Conservation (phyloP, 2,888 invertebrate genomes). For the Caenorhabditis sp. region DNA sequence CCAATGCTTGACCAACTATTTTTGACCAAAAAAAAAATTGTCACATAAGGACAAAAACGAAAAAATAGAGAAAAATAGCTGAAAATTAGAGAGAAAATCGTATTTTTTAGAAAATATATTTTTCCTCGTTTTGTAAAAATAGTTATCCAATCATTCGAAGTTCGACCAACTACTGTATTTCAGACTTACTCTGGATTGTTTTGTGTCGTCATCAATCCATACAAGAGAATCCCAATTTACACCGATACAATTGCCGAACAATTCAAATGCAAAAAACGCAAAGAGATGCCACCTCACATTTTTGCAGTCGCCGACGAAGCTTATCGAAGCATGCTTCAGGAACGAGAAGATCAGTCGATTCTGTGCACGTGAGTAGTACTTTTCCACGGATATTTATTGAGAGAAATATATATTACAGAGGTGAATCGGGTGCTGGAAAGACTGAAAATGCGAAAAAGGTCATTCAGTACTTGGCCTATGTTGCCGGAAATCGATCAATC, state of each 20-base stretch:
- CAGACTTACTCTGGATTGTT: slow-evolving; percentile 99
- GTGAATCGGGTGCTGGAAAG: slow-evolving; percentile 99
- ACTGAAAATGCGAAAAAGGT: slow-evolving; percentile 99
- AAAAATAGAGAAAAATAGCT: no score
- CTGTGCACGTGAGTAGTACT: slow-evolving; percentile 82
- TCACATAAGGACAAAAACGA: no score
- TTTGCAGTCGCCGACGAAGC: slow-evolving; percentile 99
- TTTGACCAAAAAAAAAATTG: no score
- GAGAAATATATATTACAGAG: slow-evolving; percentile 73
- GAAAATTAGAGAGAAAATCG: no score
- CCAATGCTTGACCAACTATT: no score
- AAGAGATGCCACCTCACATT: slow-evolving; percentile 98
- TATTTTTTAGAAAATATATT: no score
- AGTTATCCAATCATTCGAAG: no score
- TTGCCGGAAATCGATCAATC: slow-evolving; percentile 81
- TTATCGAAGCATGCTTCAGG: slow-evolving; percentile 99
- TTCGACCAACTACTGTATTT: no score
- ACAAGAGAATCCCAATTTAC: slow-evolving; percentile 93
- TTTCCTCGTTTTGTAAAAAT: no score
- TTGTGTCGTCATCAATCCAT: slow-evolving; percentile 99
- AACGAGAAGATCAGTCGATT: slow-evolving; percentile 98
- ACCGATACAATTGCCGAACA: slow-evolving; percentile 98
- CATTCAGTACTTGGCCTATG: slow-evolving; percentile 98
- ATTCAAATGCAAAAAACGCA: slow-evolving; percentile 82
- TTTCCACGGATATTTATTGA: no score